A percentile compares a stretch with the other conserved stretches of the same genome.
phyloP scores from a whole-genome alignment of 2,888 invertebrate genomes.

The Apodemia mormo region DNA sequence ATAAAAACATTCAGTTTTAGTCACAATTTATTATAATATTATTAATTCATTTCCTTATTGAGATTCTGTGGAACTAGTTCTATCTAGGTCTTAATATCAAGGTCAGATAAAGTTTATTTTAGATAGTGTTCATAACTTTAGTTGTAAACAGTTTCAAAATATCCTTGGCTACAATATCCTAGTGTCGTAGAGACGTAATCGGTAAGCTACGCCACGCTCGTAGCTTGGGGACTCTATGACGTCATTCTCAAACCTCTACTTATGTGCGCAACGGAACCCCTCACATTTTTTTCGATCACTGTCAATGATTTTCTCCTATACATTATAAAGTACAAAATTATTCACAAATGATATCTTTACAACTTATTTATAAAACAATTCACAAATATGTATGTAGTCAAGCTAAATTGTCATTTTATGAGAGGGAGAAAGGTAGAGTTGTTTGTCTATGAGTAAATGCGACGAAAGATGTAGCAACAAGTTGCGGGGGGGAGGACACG shows the following conservation, averaged over 20 bases:
- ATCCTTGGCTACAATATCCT: conserved; percentile 3
- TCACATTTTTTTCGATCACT: not conserved
- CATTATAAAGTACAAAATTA: not conserved
- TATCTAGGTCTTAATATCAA: conserved; percentile 1
- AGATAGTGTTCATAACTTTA: not conserved
- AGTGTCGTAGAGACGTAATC: not conserved
- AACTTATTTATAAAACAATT: conserved; percentile 9
- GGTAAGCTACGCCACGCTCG: not conserved
- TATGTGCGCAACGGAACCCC: not conserved
- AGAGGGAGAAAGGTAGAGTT: conserved; percentile 59
- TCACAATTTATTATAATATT: not conserved
- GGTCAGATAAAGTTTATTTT: not conserved
- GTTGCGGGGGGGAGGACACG: conserved; percentile 56
- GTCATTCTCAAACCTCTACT: conserved; percentile 2
- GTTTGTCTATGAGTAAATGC: conserved; percentile 44
- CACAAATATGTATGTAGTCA: conserved; percentile 35
- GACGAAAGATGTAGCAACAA: conserved; percentile 70
- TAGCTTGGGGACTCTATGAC: conserved; percentile 15
- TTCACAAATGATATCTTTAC: not conserved
- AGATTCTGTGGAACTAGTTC: not conserved
- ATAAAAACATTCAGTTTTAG: too few relatives aligned
- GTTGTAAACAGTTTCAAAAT: not conserved
- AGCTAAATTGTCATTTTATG: conserved; percentile 50
- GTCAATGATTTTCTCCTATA: not conserved
- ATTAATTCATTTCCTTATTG: not conserved